phyloP scores from a whole-genome alignment of 2,113 vertebrate species.

The Peromyscus californicus region DNA sequence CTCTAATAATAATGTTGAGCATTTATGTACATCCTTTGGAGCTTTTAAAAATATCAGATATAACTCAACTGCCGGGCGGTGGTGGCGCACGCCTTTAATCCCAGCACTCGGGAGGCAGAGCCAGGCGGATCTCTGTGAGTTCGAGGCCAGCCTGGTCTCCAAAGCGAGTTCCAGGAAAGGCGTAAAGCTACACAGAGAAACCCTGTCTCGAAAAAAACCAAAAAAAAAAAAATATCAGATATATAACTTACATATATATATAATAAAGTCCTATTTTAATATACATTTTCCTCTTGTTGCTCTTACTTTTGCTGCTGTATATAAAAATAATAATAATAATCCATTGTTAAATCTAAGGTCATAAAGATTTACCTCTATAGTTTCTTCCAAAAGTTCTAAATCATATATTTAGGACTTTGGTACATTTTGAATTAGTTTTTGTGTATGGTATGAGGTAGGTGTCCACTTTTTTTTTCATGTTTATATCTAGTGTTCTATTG shows the following conservation, averaged over 20 bases:
- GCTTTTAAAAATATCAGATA: background rate
- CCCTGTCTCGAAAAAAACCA: too few species aligned
- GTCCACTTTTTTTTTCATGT: background rate
- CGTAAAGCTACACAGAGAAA: too few species aligned
- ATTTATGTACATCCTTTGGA: background rate
- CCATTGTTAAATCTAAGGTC: background rate
- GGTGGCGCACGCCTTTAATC: too few species aligned
- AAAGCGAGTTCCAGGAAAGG: too few species aligned
- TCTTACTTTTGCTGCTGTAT: background rate
- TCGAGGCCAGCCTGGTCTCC: too few species aligned
- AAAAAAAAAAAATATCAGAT: background rate
- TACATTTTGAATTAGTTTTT: slow-evolving; percentile 1
- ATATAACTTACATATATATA: background rate
- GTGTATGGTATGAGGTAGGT: background rate
- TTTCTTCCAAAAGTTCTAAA: slow-evolving; percentile 37
- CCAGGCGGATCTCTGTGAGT: too few species aligned
- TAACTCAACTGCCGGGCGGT: too few species aligned
- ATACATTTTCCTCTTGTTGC: background rate
- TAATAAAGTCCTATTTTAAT: background rate
- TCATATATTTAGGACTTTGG: background rate
- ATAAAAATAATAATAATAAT: background rate
- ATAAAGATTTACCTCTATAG: background rate
- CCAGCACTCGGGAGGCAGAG: too few species aligned
- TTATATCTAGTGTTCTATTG: background rate
- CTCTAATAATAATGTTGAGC: background rate